Evolutionary conservation across 2,113 vertebrate genomes (phyloP), one percentile per base, ranked within the genome.

Genomic region (Anolis sagrei): DNA sequence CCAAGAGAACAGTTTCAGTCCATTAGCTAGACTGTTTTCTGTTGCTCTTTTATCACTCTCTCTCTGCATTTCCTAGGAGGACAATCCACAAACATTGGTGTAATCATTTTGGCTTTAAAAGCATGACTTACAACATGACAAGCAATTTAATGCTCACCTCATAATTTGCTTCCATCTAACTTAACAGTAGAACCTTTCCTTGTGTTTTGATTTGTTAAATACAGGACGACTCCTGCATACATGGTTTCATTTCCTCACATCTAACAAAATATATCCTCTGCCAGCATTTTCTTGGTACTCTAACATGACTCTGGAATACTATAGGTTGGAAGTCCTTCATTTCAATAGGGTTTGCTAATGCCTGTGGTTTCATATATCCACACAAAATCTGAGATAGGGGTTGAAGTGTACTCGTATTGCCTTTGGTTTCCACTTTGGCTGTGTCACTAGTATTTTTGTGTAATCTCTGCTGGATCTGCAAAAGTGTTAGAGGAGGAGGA

Each of bases 11-110:
- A 2, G 72, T 72, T 85, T 79, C 51, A 51, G 82, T 54, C 68
- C 68, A 77, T 84, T 84, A 84, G n/a, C n/a, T 64, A 79, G 32
- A n/a, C 19, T 85, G 64, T 21, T 79, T 44, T 18, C 49, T 48
- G 25, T 4, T 79, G 68, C 27, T 9, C n/a, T 27, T 32, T 32
- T 48, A 79, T 25, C 75, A 78, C 64, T 54, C 58, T 54, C 62
- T 68, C 27, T 69, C 13, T 1, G 29, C 19, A 79, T 85, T 85
- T 85, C 51, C 68, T 72, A 73, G 36, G 66, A 69, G 25, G 68
- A 79, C 49, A 79, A 44, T 62, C 58, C 36, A 85, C 13, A 79
- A 79, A 73, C 19, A 48, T 34, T 73, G 66, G 44, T 9, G 7
- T 29, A 44, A 69, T 73, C 54, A 36, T 79, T 48, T 61, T 79